Evolutionary conservation across 2,888 invertebrate species (phyloP), one percentile per base, ranked within the genome.

Genomic region (Pandemis cinnamomeana): DNA sequence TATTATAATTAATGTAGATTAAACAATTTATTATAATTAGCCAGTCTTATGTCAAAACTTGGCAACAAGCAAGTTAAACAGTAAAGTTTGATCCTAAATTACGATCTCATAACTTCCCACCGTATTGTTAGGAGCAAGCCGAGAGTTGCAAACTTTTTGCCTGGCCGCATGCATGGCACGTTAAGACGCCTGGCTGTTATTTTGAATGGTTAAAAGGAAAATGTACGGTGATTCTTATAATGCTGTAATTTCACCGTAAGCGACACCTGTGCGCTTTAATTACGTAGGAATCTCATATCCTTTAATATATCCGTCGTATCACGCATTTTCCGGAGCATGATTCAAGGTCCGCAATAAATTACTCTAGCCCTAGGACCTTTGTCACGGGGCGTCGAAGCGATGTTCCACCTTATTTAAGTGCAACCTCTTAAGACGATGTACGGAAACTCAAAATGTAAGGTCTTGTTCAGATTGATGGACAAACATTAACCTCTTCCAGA

Each of bases 271-370:
- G 63, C 63, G 63, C 48, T 64, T 72, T 51, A 69, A 69, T 72
- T 68, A 72, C 68, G 48, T 60, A 55, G 20, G 15, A 62, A 58
- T 27, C 55, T 55, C 58, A 62, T 72, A 63, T 72, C 62, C 55
- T 58, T 62, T 46, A 62, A 55, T 63, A 63, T n/a, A 53, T 61
- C 55, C 55, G 63, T 63, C 68, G 44, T 46, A 41, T 55, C 36
- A 44, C 53, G 53, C 41, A 46, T n/a, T 44, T 46, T 55, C 72
- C 53, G 55, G 62, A 11, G 67, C 61, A 41, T 7, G 13, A 67
- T 15, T 68, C 36, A n/a, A 64, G 58, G 69, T 42, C 53, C 51
- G 64, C n/a, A 58, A 69, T 72, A 72, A 68, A 72, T 72, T 72
- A 55, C 62, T 61, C 48, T 36, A 66, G 36, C 36, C 20, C 42